Base-by-base conservation (phyloP, 2,888 invertebrate species). In the Eupeodes latifasciatus region DNA sequence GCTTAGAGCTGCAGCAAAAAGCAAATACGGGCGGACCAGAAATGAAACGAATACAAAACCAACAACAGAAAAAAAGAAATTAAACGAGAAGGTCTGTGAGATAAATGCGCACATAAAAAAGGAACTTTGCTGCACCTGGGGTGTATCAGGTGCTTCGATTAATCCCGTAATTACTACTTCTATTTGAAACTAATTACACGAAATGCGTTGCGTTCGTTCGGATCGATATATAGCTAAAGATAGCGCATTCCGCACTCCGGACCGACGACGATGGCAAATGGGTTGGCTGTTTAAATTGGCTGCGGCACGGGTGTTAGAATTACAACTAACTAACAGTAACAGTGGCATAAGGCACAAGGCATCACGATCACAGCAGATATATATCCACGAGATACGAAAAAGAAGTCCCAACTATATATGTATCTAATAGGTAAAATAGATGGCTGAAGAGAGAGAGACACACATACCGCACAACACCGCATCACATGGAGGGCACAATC, bases 71-170 rank as follows among this genome's bases (percentile, higher is more conserved):
- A 55, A 44, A 53, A 6, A 27, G n/a, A 16, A 36, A 40, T 19
- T 36, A 61, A 67, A 34, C 27, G 53, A 12, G n/a, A 9, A 53
- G 64, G 64, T 55, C 49, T 72, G 74, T 27, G 49, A 69, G 74
- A 76, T 74, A 84, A 84, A 88, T 88, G 84, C 83, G 80, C 84
- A 83, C 80, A 72, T 47, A 59, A 59, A 76, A 84, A 84, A 74
- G 74, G 81, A 84, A 84, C 81, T 87, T 77, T 81, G 27, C 74
- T 81, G 81, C 88, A 88, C 80, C 88, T 66, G 81, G 78, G 77
- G 77, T 84, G 69, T 88, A 88, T 88, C 88, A 88, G 88, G 88
- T 88, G 88, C 84, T 88, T 84, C 88, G 84, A 88, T 88, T 88
- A 88, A 88, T 88, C 81, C 88, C 88, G 84, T 88, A 88, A 88